These are phyloP conservation scores for Perdita meconis DNA, from an alignment of 2,888 invertebrate genomes.

Conservation along the genomic window DNA sequence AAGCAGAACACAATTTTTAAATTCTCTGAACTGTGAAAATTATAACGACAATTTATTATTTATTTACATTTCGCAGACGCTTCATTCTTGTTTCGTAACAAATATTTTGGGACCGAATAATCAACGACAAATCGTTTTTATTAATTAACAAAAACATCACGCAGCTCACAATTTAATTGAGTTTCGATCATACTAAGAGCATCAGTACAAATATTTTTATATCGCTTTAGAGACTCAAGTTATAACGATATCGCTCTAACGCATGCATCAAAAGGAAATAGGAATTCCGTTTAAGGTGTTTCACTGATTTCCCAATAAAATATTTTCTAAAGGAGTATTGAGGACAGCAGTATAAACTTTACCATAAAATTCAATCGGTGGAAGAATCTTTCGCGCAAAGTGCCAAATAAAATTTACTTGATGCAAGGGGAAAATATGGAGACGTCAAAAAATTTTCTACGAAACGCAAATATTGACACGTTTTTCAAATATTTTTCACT, in stretches of 20 bases:
- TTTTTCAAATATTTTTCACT: too few relatives aligned
- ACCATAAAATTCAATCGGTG: not conserved
- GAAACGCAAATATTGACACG: too few relatives aligned
- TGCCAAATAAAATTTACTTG: not conserved
- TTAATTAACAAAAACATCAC: not conserved
- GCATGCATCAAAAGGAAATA: not conserved
- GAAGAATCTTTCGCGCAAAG: not conserved
- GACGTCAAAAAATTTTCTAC: too few relatives aligned
- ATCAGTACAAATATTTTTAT: too few relatives aligned
- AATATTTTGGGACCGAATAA: not conserved
- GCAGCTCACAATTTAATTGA: not conserved
- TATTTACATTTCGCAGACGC: not conserved
- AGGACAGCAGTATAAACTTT: not conserved
- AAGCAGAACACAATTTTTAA: constrained; percentile 1
- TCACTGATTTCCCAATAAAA: not conserved
- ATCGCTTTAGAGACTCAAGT: too few relatives aligned
- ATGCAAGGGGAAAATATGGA: too few relatives aligned
- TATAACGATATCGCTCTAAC: not conserved
- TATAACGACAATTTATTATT: not conserved
- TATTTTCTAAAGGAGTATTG: not conserved
- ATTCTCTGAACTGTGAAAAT: not conserved
- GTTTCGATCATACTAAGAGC: too few relatives aligned
- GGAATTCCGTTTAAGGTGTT: not conserved
- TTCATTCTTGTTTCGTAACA: not conserved
- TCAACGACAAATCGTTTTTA: not conserved